Evolutionary conservation across 2,888 invertebrate genomes (phyloP).

Genomic region (Pyralis farinalis): DNA sequence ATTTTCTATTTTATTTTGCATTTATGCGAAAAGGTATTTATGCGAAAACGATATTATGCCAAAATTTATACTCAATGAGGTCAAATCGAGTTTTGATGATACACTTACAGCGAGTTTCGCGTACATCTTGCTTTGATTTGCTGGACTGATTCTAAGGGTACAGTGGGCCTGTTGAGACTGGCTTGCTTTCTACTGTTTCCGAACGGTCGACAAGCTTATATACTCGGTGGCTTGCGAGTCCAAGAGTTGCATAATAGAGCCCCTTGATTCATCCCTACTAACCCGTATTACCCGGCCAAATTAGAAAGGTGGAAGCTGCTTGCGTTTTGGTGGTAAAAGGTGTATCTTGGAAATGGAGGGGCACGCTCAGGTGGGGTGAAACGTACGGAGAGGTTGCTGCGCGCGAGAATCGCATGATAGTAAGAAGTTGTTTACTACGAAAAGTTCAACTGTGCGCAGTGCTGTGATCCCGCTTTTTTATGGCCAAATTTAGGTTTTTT

Average conservation of each 20-base stretch:
- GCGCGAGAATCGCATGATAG: background rate
- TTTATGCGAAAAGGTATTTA: too few species aligned
- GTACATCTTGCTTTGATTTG: constrained; percentile 69
- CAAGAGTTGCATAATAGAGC: constrained; percentile 64
- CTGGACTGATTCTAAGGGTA: constrained; percentile 66
- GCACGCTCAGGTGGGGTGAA: constrained; percentile 46
- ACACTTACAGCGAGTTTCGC: constrained; percentile 74
- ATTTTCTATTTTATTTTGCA: too few species aligned
- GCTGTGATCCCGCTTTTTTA: background rate
- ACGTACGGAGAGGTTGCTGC: background rate
- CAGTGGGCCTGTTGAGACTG: constrained; percentile 54
- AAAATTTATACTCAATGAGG: too few species aligned
- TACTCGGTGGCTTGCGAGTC: constrained; percentile 48
- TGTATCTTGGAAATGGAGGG: constrained; percentile 42
- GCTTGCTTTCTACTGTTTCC: constrained; percentile 60
- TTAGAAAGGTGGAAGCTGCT: constrained; percentile 45
- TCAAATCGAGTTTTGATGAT: background rate
- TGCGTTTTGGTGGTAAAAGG: constrained; percentile 31
- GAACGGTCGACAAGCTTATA: constrained; percentile 60
- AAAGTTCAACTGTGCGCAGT: background rate
- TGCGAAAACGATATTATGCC: too few species aligned
- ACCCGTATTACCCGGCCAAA: constrained; percentile 48
- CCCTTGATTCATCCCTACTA: constrained; percentile 72
- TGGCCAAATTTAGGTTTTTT: too few species aligned
- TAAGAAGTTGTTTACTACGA: background rate